Evolutionary conservation across 2,797 vertebrate genomes (phyloP), one percentile per base, ranked within the genome.

Genomic region (Malurus splendens): DNA sequence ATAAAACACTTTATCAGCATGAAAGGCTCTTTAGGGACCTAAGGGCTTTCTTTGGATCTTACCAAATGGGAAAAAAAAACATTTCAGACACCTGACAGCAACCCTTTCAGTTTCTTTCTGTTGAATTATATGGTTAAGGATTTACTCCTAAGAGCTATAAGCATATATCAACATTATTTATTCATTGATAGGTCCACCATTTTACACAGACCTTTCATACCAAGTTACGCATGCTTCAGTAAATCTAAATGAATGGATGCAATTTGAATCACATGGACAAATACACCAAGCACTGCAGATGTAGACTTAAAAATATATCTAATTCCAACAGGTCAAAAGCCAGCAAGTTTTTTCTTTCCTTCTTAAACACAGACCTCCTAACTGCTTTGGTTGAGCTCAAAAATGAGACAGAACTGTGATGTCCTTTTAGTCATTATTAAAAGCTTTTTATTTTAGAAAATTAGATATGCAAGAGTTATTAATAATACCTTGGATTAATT

Each of bases 261-360:
- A n/a, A 62, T 81, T 62, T 80, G 80, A 95, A 66, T 94, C 83
- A 86, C 41, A 59, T 6, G 28, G 81, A 60, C 57, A 95, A 91
- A 93, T 38, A 79, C 13, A 52, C 72, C 52, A 54, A 90, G 66
- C 74, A 44, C 45, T 75, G 57, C 72, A 90, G 79, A 90, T 15
- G 12, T 23, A 89, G 54, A 71, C 60, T 86, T 88, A 71, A 85
- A 89, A 93, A 90, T 90, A 93, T 90, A 93, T 77, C 23, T 77
- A 89, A 84, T 77, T 92, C 86, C 62, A 87, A 91, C 32, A 74
- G 64, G 71, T 45, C 33, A 38, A 87, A 91, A 94, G 59, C 48
- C 86, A 92, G 73, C 2, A 67, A 68, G 10, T 4, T 87, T 66
- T 82, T 68, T 68, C 32, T 61, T 62, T 7, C 36, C 24, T 6